A percentile compares a stretch with the other conserved stretches of the same genome.
Evolutionary conservation across 2,888 invertebrate species (phyloP).

Genomic region (Pollenia labialis): DNA sequence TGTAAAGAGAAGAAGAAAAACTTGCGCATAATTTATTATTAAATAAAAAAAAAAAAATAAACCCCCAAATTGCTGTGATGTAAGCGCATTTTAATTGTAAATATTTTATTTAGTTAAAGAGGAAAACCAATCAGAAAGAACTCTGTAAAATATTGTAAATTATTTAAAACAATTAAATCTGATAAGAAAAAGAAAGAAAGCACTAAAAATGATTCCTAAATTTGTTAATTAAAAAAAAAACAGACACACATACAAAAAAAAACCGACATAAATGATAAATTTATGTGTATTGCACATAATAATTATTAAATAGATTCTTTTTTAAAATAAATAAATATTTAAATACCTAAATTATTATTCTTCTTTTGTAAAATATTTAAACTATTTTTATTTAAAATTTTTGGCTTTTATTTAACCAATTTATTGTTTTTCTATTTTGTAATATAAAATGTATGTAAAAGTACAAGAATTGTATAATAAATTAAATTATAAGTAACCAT

Average conservation of each 20-base stretch:
- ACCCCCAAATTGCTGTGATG: slow-evolving; percentile 83
- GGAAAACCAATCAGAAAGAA: slow-evolving; percentile 36
- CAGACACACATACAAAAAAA: neutral
- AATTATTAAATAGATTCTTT: slow-evolving; percentile 21
- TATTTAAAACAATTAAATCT: slow-evolving; percentile 10
- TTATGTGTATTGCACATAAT: slow-evolving; percentile 55
- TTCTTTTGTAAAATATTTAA: slow-evolving; percentile 18
- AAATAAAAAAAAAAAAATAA: slow-evolving; percentile 50
- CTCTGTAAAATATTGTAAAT: slow-evolving; percentile 60
- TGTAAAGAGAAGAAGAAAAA: neutral
- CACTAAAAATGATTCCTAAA: slow-evolving; percentile 72
- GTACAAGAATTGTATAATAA: slow-evolving; percentile 23
- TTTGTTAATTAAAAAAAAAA: slow-evolving; percentile 41
- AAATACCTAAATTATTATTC: slow-evolving; percentile 26
- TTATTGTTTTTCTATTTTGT: slow-evolving; percentile 37
- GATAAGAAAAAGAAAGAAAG: slow-evolving; percentile 35
- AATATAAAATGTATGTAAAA: slow-evolving; percentile 17
- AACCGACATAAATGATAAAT: slow-evolving; percentile 23
- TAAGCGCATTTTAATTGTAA: slow-evolving; percentile 83
- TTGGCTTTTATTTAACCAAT: slow-evolving; percentile 9
- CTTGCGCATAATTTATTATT: slow-evolving; percentile 67
- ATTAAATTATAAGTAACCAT: slow-evolving; percentile 48
- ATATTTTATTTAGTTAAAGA: slow-evolving; percentile 73
- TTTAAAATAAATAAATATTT: neutral
- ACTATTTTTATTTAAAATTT: slow-evolving; percentile 5